phyloP scores from a whole-genome alignment of 2,888 invertebrate species.

The Troides oblongomaculatus region DNA sequence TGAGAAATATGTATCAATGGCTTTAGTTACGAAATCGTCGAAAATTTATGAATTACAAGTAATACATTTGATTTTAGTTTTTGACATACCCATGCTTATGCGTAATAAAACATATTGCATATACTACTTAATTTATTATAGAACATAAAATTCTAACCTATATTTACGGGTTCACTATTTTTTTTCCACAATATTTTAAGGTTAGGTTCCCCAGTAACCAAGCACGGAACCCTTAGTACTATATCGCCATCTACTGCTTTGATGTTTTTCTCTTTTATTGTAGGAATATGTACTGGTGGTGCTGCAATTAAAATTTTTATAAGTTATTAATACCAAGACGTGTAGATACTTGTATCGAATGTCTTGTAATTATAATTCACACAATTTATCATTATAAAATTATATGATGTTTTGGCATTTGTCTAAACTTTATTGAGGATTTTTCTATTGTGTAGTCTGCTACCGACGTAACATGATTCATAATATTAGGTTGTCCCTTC shows the following conservation, averaged over 20 bases:
- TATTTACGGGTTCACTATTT: not conserved
- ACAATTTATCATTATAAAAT: no score
- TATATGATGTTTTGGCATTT: no score
- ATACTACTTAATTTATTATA: no score
- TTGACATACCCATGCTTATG: no score
- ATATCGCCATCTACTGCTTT: constrained; percentile 3
- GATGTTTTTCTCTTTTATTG: not conserved
- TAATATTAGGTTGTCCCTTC: not conserved
- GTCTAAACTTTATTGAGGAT: no score
- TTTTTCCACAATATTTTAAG: constrained; percentile 13
- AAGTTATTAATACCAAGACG: no score
- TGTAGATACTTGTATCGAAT: no score
- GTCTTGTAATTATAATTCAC: no score
- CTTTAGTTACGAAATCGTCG: not conserved
- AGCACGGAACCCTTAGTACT: constrained; percentile 7
- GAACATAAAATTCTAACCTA: not conserved
- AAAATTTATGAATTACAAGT: no score
- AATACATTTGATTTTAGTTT: no score
- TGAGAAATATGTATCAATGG: not conserved
- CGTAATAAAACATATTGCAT: no score
- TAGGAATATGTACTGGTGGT: constrained; percentile 1
- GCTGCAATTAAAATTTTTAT: constrained; percentile 1
- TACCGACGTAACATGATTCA: not conserved
- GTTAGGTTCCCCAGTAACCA: constrained; percentile 9
- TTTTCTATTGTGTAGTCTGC: no score